Conservation (phyloP, 2,113 vertebrate species). For the Vanacampus margaritifer region DNA sequence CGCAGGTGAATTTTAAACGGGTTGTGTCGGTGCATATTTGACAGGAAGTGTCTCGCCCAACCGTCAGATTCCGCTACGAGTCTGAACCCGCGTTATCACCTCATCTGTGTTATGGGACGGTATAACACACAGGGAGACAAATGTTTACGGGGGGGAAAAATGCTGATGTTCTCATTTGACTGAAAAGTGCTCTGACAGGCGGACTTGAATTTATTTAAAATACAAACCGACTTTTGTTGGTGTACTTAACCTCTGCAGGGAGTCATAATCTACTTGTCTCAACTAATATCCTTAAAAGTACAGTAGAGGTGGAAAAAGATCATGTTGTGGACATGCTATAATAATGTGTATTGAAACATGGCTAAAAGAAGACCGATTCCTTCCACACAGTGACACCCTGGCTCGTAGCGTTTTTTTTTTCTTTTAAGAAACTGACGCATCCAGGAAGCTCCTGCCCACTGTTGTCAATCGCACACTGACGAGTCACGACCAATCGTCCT, state of each 20-base stretch:
- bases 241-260: constrained; percentile 19
- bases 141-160: not conserved
- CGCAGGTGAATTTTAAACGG: not conserved
- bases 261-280: constrained; percentile 26
- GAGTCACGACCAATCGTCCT: constrained; percentile 40
- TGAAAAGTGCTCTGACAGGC: not conserved
- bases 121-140: not conserved
- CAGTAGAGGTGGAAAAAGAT: not conserved
- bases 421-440: constrained; percentile 25
- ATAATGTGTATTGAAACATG: not conserved
- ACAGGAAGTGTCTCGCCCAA: not conserved
- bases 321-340: not conserved
- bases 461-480: constrained; percentile 50
- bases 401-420: not conserved
- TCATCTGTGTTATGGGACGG: not conserved
- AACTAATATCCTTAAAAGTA: constrained; percentile 18
- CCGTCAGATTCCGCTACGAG: constrained; percentile 27
- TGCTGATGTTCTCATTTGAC: not conserved
- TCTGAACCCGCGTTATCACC: constrained; percentile 14
- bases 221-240: not conserved
- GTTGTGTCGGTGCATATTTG: not conserved
- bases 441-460: constrained; percentile 16
- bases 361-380: not conserved
- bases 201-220: not conserved
- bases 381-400: not conserved